Evolutionary conservation across 2,113 vertebrate species (phyloP), one percentile per base, ranked within the genome.

Genomic region (Coregonus clupeaformis): DNA sequence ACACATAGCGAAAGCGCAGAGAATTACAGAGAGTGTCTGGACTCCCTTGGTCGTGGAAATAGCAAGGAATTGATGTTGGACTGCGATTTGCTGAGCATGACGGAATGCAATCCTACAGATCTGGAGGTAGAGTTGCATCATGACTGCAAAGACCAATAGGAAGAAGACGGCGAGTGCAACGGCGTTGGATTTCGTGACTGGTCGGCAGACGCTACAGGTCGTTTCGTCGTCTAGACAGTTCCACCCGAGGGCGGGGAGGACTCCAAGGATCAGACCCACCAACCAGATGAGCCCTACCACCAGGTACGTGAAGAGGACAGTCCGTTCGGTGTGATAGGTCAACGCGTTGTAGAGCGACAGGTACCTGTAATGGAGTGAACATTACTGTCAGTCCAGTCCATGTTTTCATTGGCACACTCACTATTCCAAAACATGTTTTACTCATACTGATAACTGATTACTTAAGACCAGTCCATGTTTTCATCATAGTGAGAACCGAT

Each of bases 51-150:
- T 95, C 87, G 95, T 95, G 89, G 95, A 95, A 64, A 94, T 93
- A 88, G 94, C 94, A 82, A 95, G 83, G 63, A 96, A 96, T 85
- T 97, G 96, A 80, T 95, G 96, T 91, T 98, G 96, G 83, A 96
- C 95, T 4, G 96, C 96, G 20, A 98, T 98, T 89, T 98, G 96
- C 87, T 98, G 96, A 0, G 96, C 96, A 67, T 98, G 96, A 69
- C 95, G 93, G 81, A 95, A 94, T 84, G 95, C 96, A 68, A 98
- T 95, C 81, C 92, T 93, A 91, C 96, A 97, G 89, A 98, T 98
- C 81, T 96, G 96, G 77, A 96, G 92, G 91, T 98, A 96, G 25
- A 98, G 95, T 92, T 97, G 96, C 94, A 95, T 93, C 93, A 98
- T 96, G 59, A 96, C 88, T 27, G 94, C 95, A 55, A 97, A 96